Base-by-base conservation (phyloP, 1,140 invertebrate species). In the Spodoptera litura region DNA sequence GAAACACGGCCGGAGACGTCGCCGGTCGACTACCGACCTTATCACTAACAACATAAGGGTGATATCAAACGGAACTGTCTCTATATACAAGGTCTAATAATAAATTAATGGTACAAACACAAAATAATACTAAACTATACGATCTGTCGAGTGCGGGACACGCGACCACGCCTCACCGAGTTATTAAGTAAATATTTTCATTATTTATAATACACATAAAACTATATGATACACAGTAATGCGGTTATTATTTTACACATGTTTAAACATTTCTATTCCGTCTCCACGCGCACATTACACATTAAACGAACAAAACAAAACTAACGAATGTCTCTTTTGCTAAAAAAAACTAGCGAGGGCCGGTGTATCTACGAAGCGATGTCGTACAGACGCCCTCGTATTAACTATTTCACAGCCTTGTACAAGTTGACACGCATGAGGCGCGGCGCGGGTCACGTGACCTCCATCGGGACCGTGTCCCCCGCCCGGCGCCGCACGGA, bases 351-450 rank as follows among this genome's bases (percentile, higher is more conserved):
- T 70, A 51, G 53, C 38, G 27, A 44, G 70, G 70, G 53, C 53
- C 9, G 3, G 53, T n/a, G 31, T 31, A 31, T 5, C 31, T 31
- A 13, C 20, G 53, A 3, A 15, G 49, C n/a, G 10, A 5, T 59
- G 58, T 9, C 9, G 11, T 44, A 12, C 1, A 11, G 25, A 20
- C 6, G 56, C 11, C 11, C 27, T 31, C 51, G 81, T 88, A 89
- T 90, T 89, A 90, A 86, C 89, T 92, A 92, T 86, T 80, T 92
- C 90, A 92, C 90, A 92, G 90, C 91, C 91, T 88, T 87, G 89
- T 88, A 87, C 83, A 85, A 88, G 81, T 84, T 88, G 59, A 44
- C 6, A 44, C 38, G 62, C 55, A 51, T 25, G 38, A 53, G 44
- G 68, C 52, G 61, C 62, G 53, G 58, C 10, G 59, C 79, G 83